phyloP scores from a whole-genome alignment of 2,797 vertebrate species.

The Sphenodon punctatus region DNA sequence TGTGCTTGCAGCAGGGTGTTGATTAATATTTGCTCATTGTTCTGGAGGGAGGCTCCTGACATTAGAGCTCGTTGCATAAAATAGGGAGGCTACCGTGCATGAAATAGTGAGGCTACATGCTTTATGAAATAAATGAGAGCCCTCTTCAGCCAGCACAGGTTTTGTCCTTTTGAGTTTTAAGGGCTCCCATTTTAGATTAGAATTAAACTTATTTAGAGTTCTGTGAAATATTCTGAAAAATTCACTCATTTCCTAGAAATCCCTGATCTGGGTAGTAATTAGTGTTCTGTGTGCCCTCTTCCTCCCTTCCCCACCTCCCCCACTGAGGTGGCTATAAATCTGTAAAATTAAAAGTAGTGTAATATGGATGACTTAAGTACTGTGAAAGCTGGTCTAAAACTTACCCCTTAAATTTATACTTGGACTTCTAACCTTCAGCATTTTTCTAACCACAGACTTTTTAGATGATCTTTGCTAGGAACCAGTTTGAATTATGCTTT shows the following conservation, averaged over 20 bases:
- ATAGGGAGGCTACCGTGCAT: no score
- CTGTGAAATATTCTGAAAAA: background rate
- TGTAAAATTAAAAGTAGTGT: conserved; percentile 54
- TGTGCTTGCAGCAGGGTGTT: background rate
- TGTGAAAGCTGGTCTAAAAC: conserved; percentile 65
- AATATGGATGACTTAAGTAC: conserved; percentile 58
- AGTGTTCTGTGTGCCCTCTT: conserved; percentile 39
- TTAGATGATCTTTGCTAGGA: conserved; percentile 55
- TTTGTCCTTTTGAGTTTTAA: background rate
- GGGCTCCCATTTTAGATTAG: background rate
- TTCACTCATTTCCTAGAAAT: background rate
- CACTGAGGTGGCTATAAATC: conserved; percentile 31
- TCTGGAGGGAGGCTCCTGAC: conserved; percentile 1
- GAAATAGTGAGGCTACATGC: background rate
- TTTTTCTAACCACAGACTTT: conserved; percentile 54
- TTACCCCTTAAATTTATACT: conserved; percentile 57
- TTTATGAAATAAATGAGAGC: background rate
- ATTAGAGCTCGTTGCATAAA: background rate
- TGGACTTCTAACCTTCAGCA: conserved; percentile 47
- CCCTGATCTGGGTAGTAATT: conserved; percentile 34
- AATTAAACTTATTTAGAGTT: background rate
- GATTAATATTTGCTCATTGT: conserved; percentile 2
- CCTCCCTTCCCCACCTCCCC: background rate
- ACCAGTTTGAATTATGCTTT: conserved; percentile 63
- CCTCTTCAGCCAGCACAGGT: background rate